Evolutionary conservation across 2,113 vertebrate genomes (phyloP).

Genomic region (Carassius carassius): DNA sequence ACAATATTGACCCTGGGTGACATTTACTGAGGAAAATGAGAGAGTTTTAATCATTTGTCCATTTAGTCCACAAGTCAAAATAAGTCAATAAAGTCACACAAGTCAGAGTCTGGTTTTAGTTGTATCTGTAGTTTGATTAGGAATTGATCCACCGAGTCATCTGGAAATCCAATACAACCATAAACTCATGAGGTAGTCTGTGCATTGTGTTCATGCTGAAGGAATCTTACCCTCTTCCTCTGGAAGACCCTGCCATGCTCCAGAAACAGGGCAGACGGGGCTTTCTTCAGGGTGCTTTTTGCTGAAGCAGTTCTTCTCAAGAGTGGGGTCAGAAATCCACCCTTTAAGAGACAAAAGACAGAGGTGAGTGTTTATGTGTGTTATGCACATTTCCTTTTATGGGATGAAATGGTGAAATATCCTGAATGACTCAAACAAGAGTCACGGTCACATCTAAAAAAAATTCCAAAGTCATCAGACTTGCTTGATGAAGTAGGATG

Average conservation of each 20-base stretch:
- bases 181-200: neutral
- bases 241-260: slow-evolving; percentile 75
- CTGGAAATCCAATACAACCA: neutral
- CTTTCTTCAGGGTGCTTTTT: slow-evolving; percentile 68
- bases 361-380: neutral
- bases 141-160: neutral
- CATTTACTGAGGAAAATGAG: neutral
- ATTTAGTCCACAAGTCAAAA: no score
- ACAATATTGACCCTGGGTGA: neutral
- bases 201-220: neutral
- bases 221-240: slow-evolving; percentile 73
- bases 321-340: slow-evolving; percentile 75
- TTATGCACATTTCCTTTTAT: neutral
- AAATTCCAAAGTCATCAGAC: neutral
- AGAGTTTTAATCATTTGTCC: neutral
- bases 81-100: no score
- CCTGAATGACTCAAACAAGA: slow-evolving; percentile 1
- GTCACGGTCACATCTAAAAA: neutral
- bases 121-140: neutral
- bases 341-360: slow-evolving; percentile 60
- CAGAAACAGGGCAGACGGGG: slow-evolving; percentile 64
- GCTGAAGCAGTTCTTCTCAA: slow-evolving; percentile 77
- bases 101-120: neutral
- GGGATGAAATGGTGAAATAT: neutral
- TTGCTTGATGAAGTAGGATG: neutral